phyloP scores from a whole-genome alignment of 2,888 invertebrate species.

The Bellardia bayeri region DNA sequence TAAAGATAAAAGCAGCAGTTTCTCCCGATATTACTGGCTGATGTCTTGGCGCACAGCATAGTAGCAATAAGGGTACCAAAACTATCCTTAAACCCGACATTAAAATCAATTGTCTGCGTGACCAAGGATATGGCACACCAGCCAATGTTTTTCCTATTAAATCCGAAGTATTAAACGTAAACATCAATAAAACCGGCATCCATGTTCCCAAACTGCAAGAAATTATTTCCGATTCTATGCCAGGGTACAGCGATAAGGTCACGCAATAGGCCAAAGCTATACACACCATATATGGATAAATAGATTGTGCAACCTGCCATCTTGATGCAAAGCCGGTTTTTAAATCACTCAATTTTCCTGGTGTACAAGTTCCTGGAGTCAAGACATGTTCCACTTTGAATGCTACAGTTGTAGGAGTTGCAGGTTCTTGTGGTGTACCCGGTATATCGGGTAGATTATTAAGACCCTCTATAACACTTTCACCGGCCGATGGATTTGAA shows the following conservation, averaged over 20 bases:
- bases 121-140: conserved; percentile 93
- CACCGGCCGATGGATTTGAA: conserved; percentile 86
- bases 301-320: conserved; percentile 92
- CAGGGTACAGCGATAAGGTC: conserved; percentile 95
- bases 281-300: conserved; percentile 96
- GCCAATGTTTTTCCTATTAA: conserved; percentile 91
- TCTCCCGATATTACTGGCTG: conserved; percentile 90
- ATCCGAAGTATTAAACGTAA: conserved; percentile 94
- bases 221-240: conserved; percentile 94
- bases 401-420: conserved; percentile 82
- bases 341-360: conserved; percentile 82
- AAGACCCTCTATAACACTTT: conserved; percentile 84
- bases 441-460: conserved; percentile 82
- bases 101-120: conserved; percentile 90
- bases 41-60: conserved; percentile 92
- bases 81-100: conserved; percentile 90
- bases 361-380: conserved; percentile 82
- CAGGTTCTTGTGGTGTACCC: conserved; percentile 80
- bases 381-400: conserved; percentile 84
- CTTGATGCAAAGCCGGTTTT: conserved; percentile 85
- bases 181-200: conserved; percentile 97
- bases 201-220: conserved; percentile 93
- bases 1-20: conserved; percentile 88
- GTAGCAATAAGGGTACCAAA: conserved; percentile 91
- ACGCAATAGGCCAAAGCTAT: conserved; percentile 95